Conservation (phyloP, 2,888 invertebrate species). For the Acrocyrtus sp. region DNA sequence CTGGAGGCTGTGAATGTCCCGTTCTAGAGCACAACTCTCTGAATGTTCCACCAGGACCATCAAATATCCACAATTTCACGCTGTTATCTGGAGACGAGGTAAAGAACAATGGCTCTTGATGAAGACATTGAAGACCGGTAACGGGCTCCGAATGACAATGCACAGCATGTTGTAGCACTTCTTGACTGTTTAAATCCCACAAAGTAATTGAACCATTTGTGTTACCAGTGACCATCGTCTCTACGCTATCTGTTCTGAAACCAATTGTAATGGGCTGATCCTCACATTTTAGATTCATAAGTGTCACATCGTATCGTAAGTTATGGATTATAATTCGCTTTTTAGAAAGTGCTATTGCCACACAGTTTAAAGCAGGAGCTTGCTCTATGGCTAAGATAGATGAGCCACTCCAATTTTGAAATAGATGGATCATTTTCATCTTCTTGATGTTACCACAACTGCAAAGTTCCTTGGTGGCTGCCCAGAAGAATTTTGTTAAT, state of each 20-base stretch:
- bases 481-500: slow-evolving; percentile 92
- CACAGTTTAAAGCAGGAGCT: slow-evolving; percentile 92
- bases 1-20: slow-evolving; percentile 87
- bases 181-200: slow-evolving; percentile 83
- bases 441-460: slow-evolving; percentile 91
- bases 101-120: slow-evolving; percentile 88
- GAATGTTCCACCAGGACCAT: slow-evolving; percentile 90
- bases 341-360: slow-evolving; percentile 84
- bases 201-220: slow-evolving; percentile 86
- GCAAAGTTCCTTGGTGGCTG: slow-evolving; percentile 83
- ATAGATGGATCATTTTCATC: slow-evolving; percentile 79
- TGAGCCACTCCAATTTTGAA: slow-evolving; percentile 69
- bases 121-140: slow-evolving; percentile 83
- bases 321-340: slow-evolving; percentile 90
- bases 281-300: slow-evolving; percentile 93
- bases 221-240: slow-evolving; percentile 88
- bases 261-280: slow-evolving; percentile 85
- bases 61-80: slow-evolving; percentile 73
- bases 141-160: slow-evolving; percentile 82
- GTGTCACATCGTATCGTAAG: slow-evolving; percentile 81
- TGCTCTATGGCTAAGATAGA: slow-evolving; percentile 58
- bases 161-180: slow-evolving; percentile 82
- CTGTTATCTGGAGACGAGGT: slow-evolving; percentile 85
- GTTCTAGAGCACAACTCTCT: slow-evolving; percentile 82
- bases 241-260: slow-evolving; percentile 86